Conservation (phyloP, 37 sponge, comb jelly and placozoan species). For the Oopsacas minuta region DNA sequence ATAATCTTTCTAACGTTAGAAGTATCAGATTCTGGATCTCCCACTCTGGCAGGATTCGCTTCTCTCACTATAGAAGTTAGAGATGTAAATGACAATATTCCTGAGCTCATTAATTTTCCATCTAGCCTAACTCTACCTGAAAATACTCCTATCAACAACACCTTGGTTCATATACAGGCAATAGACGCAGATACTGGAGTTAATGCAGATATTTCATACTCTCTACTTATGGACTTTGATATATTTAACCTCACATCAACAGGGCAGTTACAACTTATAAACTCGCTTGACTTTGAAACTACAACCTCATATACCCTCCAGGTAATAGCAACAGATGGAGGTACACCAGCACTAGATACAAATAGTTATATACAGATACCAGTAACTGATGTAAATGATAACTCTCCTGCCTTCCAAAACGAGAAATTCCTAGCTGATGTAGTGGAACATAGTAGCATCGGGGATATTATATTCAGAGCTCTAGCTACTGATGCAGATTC, state of each 20-base stretch:
- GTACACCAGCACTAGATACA: slow-evolving; percentile 30
- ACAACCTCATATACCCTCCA: slow-evolving; percentile 23
- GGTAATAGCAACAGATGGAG: slow-evolving; percentile 42
- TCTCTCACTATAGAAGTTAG: slow-evolving; percentile 18
- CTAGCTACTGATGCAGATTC: slow-evolving; percentile 34
- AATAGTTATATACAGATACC: slow-evolving; percentile 21
- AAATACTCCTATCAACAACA: slow-evolving; percentile 23
- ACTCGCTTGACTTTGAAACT: background rate
- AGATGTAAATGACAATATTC: slow-evolving; percentile 23
- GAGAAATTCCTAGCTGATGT: background rate
- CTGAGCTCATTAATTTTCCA: background rate
- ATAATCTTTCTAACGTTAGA: background rate
- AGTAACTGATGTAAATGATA: slow-evolving; percentile 1
- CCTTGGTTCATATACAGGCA: slow-evolving; percentile 26
- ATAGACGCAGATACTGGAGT: slow-evolving; percentile 40
- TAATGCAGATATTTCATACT: slow-evolving; percentile 41
- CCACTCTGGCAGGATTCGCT: slow-evolving; percentile 26
- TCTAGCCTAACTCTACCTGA: slow-evolving; percentile 22
- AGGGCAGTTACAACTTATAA: background rate
- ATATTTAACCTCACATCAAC: background rate
- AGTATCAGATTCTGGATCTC: slow-evolving; percentile 22
- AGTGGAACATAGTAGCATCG: slow-evolving; percentile 20
- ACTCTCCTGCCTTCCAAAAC: slow-evolving; percentile 24
- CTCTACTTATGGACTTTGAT: background rate
- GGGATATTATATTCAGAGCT: slow-evolving; percentile 21